Percentiles rank a stretch among this genome's conserved stretches.
These are phyloP conservation scores for Zoanthus gigantus DNA, from an alignment of 92 coral and sea anemone species.

Conservation along the genomic window DNA sequence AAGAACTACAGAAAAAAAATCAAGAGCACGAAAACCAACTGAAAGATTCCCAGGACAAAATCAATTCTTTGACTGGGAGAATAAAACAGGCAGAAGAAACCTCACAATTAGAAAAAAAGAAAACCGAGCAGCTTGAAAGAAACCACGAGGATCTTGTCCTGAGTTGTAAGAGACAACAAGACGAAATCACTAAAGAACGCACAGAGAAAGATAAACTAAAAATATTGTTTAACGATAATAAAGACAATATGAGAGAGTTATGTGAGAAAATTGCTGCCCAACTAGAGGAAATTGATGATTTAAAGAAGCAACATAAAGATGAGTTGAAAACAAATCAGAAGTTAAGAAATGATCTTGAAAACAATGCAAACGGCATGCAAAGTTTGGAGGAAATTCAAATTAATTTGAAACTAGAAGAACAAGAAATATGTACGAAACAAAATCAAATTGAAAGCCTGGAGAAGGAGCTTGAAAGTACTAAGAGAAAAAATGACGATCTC, in stretches of 20 bases:
- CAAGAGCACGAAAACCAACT: background rate
- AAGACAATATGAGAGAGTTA: constrained; percentile 29
- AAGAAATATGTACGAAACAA: constrained; percentile 14
- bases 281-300: constrained; percentile 37
- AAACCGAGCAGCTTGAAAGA: constrained; percentile 53
- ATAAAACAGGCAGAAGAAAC: background rate
- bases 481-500: constrained; percentile 4
- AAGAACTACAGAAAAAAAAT: background rate
- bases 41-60: constrained; percentile 13
- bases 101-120: background rate
- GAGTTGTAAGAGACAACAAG: constrained; percentile 45
- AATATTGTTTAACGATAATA: constrained; percentile 47
- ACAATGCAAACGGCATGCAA: constrained; percentile 18
- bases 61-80: background rate
- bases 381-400: constrained; percentile 35
- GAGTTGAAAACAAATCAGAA: constrained; percentile 42
- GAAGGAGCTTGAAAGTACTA: background rate
- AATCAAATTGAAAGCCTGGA: constrained; percentile 27
- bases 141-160: constrained; percentile 67
- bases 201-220: constrained; percentile 63
- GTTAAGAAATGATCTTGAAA: constrained; percentile 35
- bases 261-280: constrained; percentile 32
- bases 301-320: constrained; percentile 52
- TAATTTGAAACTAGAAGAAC: constrained; percentile 12
- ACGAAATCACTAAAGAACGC: constrained; percentile 68